Conservation (phyloP, 2,888 invertebrate genomes). For the Acholoe squamosa region DNA sequence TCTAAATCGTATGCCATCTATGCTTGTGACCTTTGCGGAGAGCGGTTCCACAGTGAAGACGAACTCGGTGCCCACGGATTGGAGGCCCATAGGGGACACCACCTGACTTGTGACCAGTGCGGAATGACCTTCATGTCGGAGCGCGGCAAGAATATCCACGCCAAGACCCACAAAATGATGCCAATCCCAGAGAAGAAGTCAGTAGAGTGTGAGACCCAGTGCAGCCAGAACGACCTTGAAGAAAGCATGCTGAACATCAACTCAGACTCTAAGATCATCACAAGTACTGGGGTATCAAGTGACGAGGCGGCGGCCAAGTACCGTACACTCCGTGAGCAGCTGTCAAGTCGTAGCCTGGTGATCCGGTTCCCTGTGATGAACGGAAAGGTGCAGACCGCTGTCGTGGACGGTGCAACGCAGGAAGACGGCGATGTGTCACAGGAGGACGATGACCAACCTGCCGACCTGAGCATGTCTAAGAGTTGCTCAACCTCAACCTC, state of each 20-base stretch:
- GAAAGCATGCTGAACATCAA: background rate
- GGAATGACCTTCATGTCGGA: slow-evolving; percentile 60
- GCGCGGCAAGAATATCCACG: slow-evolving; percentile 57
- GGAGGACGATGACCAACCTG: slow-evolving; percentile 25
- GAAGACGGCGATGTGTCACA: background rate
- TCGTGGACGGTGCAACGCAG: background rate
- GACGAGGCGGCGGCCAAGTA: background rate
- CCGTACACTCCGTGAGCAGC: slow-evolving; percentile 40
- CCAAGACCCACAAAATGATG: slow-evolving; percentile 61
- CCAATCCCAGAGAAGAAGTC: slow-evolving; percentile 55
- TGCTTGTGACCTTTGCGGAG: slow-evolving; percentile 44
- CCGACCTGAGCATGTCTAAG: slow-evolving; percentile 26
- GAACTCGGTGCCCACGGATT: slow-evolving; percentile 46
- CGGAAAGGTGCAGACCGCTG: background rate
- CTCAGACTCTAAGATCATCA: background rate
- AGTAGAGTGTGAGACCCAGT: slow-evolving; percentile 58
- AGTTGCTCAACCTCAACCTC: slow-evolving; percentile 39
- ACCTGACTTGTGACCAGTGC: slow-evolving; percentile 56
- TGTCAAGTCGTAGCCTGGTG: slow-evolving; percentile 6
- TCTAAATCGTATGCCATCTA: slow-evolving; percentile 59
- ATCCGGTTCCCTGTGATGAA: slow-evolving; percentile 32
- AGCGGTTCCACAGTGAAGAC: slow-evolving; percentile 52
- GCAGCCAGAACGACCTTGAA: slow-evolving; percentile 18
- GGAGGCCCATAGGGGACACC: slow-evolving; percentile 50
- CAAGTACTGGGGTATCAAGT: background rate